Evolutionary conservation across 2,888 invertebrate species (phyloP).

Genomic region (Ennomos quercinarius): DNA sequence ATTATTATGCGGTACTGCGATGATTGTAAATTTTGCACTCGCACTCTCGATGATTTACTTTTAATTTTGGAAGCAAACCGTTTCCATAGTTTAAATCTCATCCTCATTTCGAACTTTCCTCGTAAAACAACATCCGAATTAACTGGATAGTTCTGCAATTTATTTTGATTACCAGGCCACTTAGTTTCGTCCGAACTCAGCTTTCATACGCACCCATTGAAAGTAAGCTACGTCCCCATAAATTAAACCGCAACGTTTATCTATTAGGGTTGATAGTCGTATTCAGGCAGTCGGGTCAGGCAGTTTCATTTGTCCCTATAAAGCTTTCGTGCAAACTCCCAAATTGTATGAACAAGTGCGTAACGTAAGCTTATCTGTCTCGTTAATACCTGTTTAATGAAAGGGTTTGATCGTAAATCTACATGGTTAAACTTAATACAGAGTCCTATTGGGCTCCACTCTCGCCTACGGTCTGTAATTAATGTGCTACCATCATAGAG

Average conservation of each 20-base stretch:
- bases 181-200: conserved; percentile 32
- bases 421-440: conserved; percentile 79
- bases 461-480: conserved; percentile 72
- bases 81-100: conserved; percentile 19
- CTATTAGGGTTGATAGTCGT: conserved; percentile 64
- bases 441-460: conserved; percentile 74
- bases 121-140: conserved; percentile 32
- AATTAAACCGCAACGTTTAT: conserved; percentile 68
- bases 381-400: conserved; percentile 84
- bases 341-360: conserved; percentile 77
- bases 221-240: conserved; percentile 59
- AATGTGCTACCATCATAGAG: conserved; percentile 79
- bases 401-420: conserved; percentile 84
- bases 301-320: conserved; percentile 69
- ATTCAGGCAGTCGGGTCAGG: conserved; percentile 64
- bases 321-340: conserved; percentile 72
- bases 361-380: conserved; percentile 79
- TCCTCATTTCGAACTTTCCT: conserved; percentile 22
- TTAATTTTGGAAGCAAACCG: conserved; percentile 13
- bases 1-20: conserved; percentile 27
- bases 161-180: conserved; percentile 40
- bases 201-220: conserved; percentile 49
- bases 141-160: conserved; percentile 35
- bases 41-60: conserved; percentile 19
- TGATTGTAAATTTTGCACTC: conserved; percentile 19